Evolutionary conservation across 2,888 invertebrate species (phyloP), one percentile per base, ranked within the genome.

Genomic region (Mallateleia sp.): DNA sequence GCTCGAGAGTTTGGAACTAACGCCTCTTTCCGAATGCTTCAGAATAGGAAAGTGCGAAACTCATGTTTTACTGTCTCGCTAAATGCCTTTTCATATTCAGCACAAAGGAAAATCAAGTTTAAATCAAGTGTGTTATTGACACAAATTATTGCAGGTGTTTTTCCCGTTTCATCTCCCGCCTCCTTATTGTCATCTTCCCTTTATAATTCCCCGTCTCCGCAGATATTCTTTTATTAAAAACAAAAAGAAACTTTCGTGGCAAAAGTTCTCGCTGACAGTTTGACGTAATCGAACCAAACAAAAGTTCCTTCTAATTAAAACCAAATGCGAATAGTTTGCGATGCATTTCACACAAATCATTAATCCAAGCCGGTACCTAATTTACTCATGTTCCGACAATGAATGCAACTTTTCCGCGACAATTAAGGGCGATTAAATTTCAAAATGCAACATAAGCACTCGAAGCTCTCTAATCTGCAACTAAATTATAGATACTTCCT

Each of bases 1-100:
- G 62, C 69, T 82, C 75, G 69, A 82, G 69, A 69, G 82, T 82
- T 82, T 47, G 75, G 69, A 82, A 82, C 82, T 82, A 82, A 75
- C 69, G 69, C 69, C 75, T 69, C 71, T 64, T 75, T 54, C 52
- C 66, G 50, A 67, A 79, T 20, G 50, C 64, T 52, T 52, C 34
- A 58, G 71, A 83, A 69, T 69, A 62, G 45, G 60, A 71, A 54
- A 52, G 74, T 34, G 74, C 74, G 74, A 66, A 60, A 81, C 54
- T 74, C 67, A 38, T 67, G 81, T 67, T 72, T 81, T 52, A 74
- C 66, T 67, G 66, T 58, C 74, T 50, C 66, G 67, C 66, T 74
- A 81, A 81, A 74, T 74, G 74, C 58, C 66, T 74, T 74, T 74
- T 81, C 50, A 74, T 66, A 64, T 62, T 72, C 50, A 20, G 54